Percentiles rank a stretch among this genome's conserved stretches.
Evolutionary conservation across 2,888 invertebrate genomes (phyloP).

Genomic region (Chloroclysta siterata): DNA sequence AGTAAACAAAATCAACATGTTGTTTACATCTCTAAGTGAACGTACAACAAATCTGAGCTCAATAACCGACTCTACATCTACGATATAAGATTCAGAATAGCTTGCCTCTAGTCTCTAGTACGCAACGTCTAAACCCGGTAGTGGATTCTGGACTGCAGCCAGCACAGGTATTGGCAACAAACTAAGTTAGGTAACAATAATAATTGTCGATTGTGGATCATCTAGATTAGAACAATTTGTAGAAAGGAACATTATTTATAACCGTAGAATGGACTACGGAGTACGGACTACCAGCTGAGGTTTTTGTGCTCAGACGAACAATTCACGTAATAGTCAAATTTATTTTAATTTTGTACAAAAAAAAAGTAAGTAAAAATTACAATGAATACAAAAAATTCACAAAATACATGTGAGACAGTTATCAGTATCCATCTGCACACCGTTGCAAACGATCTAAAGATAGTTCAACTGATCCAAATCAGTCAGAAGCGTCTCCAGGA

Average conservation of each 20-base stretch:
- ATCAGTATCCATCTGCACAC: too few relatives aligned
- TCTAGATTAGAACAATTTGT: conserved; percentile 19
- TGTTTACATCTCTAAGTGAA: conserved; percentile 24
- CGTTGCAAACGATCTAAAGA: too few relatives aligned
- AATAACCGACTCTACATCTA: conserved; percentile 5
- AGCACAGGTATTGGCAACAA: conserved; percentile 29
- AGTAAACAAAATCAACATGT: conserved; percentile 18
- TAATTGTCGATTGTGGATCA: conserved; percentile 12
- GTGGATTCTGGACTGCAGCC: conserved; percentile 27
- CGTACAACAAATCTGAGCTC: not conserved
- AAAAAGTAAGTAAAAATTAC: too few relatives aligned
- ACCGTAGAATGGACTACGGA: not conserved
- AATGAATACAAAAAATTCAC: too few relatives aligned
- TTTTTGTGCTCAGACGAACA: too few relatives aligned
- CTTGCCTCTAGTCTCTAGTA: conserved; percentile 1
- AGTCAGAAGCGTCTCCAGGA: too few relatives aligned
- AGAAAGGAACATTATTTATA: not conserved
- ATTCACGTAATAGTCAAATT: too few relatives aligned
- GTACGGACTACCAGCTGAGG: not conserved
- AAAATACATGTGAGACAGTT: too few relatives aligned
- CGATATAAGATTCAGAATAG: conserved; percentile 9
- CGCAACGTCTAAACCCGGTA: conserved; percentile 28
- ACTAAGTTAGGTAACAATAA: conserved; percentile 21
- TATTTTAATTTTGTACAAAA: too few relatives aligned
- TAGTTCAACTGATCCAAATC: too few relatives aligned